Conservation (phyloP, 2,888 invertebrate genomes). For the Agapetus fuscipes region DNA sequence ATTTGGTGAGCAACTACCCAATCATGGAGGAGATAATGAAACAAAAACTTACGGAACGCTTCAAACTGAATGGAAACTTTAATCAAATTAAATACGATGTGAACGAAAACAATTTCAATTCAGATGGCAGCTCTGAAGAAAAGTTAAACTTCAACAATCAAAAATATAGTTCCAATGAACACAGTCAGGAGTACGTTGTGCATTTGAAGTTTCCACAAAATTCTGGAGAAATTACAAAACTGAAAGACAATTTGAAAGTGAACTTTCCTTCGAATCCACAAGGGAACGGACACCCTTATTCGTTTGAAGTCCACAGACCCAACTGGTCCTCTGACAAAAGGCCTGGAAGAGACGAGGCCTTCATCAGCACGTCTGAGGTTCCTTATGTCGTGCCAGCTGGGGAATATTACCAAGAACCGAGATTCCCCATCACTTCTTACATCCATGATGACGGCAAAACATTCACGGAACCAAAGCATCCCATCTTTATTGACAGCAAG, state of each 20-base stretch:
- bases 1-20: constrained; percentile 18
- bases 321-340: constrained; percentile 13
- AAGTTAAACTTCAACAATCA: neutral
- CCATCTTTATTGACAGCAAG: neutral
- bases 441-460: constrained; percentile 10
- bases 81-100: neutral
- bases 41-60: constrained; percentile 18
- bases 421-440: constrained; percentile 12
- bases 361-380: constrained; percentile 3
- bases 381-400: constrained; percentile 12
- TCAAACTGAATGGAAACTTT: constrained; percentile 7
- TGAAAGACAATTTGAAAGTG: neutral
- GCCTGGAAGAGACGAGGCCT: neutral
- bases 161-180: constrained; percentile 1
- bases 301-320: constrained; percentile 12
- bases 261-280: neutral
- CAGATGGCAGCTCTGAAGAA: neutral
- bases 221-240: neutral
- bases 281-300: constrained; percentile 7
- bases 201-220: neutral
- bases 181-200: constrained; percentile 1
- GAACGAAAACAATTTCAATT: neutral
- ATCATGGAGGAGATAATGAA: constrained; percentile 21
- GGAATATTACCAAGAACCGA: constrained; percentile 17
- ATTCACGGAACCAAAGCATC: neutral